A percentile compares a stretch with the other conserved stretches of the same genome.
Conservation (phyloP, 2,113 vertebrate species). For the Ovis aries region ARS-UI_Ramb_v3.0 NC_056068.1:62123001-62123500, state of each 20-base stretch:
- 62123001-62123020: constrained; percentile 93
- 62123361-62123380: not conserved
- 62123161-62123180: not conserved
- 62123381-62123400: not conserved
- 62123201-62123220: constrained; percentile 18
- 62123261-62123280: not conserved
- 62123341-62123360: not conserved
- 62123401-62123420: not conserved
- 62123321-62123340: not conserved
- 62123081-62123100: constrained; percentile 96
- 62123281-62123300: not conserved
- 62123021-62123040: constrained; percentile 95
- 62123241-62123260: not conserved
- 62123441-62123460: constrained; percentile 4
- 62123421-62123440: not conserved
- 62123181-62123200: not conserved
- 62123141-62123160: constrained; percentile 50
- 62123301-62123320: constrained; percentile 5
- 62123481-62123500: not conserved
- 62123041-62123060: constrained; percentile 97
- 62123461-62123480: not conserved
- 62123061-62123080: constrained; percentile 93
- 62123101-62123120: constrained; percentile 95
- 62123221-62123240: not conserved
- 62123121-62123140: constrained; percentile 99